These are phyloP conservation scores for Megathymus violae DNA, from an alignment of 1,140 invertebrate species.

Conservation along the genomic window DNA sequence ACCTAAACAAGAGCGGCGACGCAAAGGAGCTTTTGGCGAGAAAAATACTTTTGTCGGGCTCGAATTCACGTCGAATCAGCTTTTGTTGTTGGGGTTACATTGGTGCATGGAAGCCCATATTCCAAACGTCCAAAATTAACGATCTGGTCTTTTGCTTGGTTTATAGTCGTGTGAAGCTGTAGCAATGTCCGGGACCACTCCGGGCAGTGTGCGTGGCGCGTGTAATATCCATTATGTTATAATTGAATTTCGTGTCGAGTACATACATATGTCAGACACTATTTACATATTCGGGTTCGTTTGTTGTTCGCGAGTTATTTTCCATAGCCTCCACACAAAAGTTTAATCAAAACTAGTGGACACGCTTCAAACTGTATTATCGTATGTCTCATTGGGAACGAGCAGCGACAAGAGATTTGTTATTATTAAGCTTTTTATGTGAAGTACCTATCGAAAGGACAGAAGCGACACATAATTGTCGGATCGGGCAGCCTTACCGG, in stretches of 20 bases:
- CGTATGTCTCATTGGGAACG: neutral
- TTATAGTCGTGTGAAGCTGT: no score
- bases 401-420: neutral
- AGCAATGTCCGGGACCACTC: no score
- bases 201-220: neutral
- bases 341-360: slow-evolving; percentile 24
- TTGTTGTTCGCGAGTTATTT: slow-evolving; percentile 27
- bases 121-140: no score
- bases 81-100: no score
- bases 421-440: no score
- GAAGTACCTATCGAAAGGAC: no score
- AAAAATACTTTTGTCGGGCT: neutral
- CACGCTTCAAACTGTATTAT: neutral
- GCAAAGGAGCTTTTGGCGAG: neutral
- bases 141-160: no score
- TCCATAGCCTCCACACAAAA: slow-evolving; percentile 10
- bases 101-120: no score
- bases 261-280: slow-evolving; percentile 21
- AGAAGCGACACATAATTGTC: no score
- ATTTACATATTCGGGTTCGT: slow-evolving; percentile 29
- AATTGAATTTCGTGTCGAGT: slow-evolving; percentile 20
- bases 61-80: no score
- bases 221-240: slow-evolving; percentile 27
- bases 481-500: no score
- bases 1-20: neutral